These are phyloP conservation scores for Eupithecia insigniata DNA, from an alignment of 2,888 invertebrate genomes.

Conservation along the genomic window DNA sequence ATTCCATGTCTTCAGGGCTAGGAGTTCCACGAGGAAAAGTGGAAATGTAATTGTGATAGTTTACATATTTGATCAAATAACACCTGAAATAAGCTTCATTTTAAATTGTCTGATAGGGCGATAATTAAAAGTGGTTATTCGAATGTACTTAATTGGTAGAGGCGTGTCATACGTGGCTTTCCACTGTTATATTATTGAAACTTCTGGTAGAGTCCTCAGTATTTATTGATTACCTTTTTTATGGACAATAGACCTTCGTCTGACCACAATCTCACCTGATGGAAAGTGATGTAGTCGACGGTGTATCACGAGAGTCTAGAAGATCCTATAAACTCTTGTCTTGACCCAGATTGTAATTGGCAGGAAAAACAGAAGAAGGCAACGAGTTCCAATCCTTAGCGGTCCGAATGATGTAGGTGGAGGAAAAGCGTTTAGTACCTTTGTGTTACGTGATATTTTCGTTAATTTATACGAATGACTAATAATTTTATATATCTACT, in stretches of 20 bases:
- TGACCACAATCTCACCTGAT: no score
- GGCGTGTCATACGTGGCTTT: conserved; percentile 48
- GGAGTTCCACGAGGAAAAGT: conserved; percentile 52
- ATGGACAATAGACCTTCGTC: no score
- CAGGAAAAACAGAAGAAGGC: no score
- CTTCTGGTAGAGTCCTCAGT: conserved; percentile 1
- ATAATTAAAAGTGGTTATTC: conserved; percentile 67
- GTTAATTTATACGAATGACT: background rate
- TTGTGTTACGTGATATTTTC: background rate
- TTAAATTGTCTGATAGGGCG: conserved; percentile 61
- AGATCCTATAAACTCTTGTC: no score
- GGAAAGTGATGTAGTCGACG: no score
- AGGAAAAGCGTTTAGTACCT: no score
- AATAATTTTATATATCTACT: background rate
- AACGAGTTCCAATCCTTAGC: no score
- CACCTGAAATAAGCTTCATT: conserved; percentile 81
- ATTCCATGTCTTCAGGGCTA: conserved; percentile 60
- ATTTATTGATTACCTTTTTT: background rate
- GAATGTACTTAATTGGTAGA: conserved; percentile 51
- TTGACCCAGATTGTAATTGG: no score
- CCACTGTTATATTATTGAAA: conserved; percentile 38
- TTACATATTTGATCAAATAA: conserved; percentile 79
- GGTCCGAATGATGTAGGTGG: no score
- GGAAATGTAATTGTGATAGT: conserved; percentile 68
- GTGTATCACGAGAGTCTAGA: no score